Evolutionary conservation across 2,888 invertebrate species (phyloP).

Genomic region (Rhagonycha fulva): DNA sequence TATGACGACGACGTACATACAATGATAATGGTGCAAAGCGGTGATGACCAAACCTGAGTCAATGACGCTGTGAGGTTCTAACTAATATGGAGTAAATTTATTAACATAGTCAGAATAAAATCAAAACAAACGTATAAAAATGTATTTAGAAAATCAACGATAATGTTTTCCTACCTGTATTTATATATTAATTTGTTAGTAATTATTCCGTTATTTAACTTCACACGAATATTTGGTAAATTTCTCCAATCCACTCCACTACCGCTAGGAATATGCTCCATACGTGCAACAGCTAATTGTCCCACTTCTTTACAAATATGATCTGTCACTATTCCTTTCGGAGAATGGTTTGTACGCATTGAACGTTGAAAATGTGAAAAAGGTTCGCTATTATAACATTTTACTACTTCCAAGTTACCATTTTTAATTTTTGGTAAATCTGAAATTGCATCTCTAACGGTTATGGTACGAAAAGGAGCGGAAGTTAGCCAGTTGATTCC

Average conservation of each 20-base stretch:
- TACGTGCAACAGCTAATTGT: slow-evolving; percentile 75
- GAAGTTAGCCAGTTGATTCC: slow-evolving; percentile 66
- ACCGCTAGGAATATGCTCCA: slow-evolving; percentile 72
- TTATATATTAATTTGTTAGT: slow-evolving; percentile 60
- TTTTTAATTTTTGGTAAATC: slow-evolving; percentile 78
- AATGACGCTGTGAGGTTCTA: no score
- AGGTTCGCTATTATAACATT: slow-evolving; percentile 72
- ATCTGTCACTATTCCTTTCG: slow-evolving; percentile 56
- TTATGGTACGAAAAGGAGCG: slow-evolving; percentile 77
- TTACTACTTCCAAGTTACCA: slow-evolving; percentile 70
- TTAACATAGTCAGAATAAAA: background rate
- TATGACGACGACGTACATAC: no score
- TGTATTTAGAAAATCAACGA: no score
- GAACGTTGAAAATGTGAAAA: slow-evolving; percentile 76
- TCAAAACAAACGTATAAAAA: background rate
- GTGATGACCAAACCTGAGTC: no score
- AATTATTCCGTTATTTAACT: slow-evolving; percentile 71
- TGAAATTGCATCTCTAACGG: slow-evolving; percentile 77
- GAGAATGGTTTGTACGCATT: slow-evolving; percentile 58
- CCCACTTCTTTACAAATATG: slow-evolving; percentile 87
- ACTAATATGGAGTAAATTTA: no score
- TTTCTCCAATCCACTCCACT: slow-evolving; percentile 86
- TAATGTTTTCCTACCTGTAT: slow-evolving; percentile 55
- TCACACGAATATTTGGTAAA: slow-evolving; percentile 75
- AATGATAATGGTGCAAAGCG: no score